Evolutionary conservation across 2,113 vertebrate species (phyloP).

Genomic region (Notothenia rossii): DNA sequence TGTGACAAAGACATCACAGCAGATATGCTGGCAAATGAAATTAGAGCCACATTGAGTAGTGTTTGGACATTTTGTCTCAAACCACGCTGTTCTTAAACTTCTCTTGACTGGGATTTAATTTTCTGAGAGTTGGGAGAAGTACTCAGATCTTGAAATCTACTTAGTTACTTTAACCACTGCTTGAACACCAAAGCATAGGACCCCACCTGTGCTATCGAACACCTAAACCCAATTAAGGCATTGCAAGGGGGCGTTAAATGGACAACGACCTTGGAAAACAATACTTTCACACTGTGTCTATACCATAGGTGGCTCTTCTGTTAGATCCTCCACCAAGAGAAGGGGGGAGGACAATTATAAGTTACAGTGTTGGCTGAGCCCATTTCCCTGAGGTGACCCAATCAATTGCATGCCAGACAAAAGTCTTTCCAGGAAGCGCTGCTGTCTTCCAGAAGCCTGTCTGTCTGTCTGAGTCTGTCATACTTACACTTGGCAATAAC

Average conservation of each 20-base stretch:
- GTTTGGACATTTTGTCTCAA: conserved; percentile 9
- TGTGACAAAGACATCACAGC: conserved; percentile 13
- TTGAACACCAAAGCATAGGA: conserved; percentile 9
- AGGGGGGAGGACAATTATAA: conserved; percentile 49
- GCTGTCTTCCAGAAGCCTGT: conserved; percentile 56
- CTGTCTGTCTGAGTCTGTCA: conserved; percentile 47
- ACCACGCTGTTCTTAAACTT: conserved; percentile 8
- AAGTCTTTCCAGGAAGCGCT: conserved; percentile 61
- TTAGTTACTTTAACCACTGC: too few relatives aligned
- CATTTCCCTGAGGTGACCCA: conserved; percentile 67
- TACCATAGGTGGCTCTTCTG: conserved; percentile 25
- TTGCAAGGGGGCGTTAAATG: not conserved
- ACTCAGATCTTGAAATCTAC: too few relatives aligned
- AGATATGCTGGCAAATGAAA: not conserved
- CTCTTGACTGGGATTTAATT: conserved; percentile 21
- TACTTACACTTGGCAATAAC: conserved; percentile 55
- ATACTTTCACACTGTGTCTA: conserved; percentile 17
- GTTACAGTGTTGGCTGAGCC: conserved; percentile 44
- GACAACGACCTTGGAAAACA: not conserved
- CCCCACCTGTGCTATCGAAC: not conserved
- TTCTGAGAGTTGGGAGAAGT: not conserved
- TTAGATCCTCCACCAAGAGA: conserved; percentile 32
- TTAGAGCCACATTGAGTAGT: not conserved
- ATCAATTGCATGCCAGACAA: conserved; percentile 76
- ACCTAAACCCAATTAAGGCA: not conserved